Percentiles rank a stretch among this genome's conserved stretches.
Evolutionary conservation across 2,888 invertebrate genomes (phyloP).

Genomic region (Lutraria lutraria): DNA sequence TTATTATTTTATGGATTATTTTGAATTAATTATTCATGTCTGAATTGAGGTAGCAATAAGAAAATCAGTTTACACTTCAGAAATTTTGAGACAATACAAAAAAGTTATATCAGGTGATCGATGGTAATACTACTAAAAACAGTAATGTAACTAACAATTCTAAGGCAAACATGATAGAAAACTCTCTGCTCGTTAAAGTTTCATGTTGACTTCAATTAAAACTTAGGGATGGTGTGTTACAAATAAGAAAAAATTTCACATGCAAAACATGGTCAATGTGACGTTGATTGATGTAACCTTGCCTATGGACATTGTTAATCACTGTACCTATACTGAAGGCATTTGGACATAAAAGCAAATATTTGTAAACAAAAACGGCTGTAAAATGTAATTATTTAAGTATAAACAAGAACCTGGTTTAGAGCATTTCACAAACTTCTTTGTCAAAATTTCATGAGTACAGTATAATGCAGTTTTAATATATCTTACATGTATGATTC

Average conservation of each 20-base stretch:
- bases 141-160: background rate
- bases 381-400: background rate
- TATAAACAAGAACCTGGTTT: background rate
- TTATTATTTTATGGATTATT: no score
- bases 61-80: no score
- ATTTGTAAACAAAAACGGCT: background rate
- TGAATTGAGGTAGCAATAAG: no score
- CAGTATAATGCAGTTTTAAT: no score
- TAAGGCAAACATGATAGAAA: background rate
- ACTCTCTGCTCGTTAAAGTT: background rate
- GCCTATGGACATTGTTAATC: slow-evolving; percentile 4
- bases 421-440: background rate
- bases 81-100: no score
- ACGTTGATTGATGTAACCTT: background rate
- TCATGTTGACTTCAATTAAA: background rate
- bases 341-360: background rate
- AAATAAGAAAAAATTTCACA: background rate
- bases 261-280: background rate
- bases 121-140: background rate
- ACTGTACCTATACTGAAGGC: background rate
- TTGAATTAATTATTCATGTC: no score
- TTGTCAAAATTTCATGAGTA: no score
- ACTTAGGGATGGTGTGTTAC: background rate
- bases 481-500: no score
- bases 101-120: no score